Base-by-base conservation (phyloP, 2,797 vertebrate species). In the Scarus forsteni region DNA sequence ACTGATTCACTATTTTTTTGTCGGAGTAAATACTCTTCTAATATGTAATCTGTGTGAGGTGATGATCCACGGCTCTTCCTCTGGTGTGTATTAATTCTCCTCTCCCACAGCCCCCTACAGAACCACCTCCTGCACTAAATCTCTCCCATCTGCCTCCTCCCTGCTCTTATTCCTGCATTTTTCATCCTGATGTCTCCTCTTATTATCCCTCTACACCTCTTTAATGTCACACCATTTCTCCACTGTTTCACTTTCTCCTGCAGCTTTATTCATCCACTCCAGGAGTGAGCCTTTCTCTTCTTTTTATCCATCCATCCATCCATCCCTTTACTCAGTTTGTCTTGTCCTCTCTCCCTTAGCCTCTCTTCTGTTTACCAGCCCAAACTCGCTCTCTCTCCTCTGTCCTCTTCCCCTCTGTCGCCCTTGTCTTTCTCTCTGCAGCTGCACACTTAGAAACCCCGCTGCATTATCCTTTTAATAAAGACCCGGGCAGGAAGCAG, bases 401-500 rank as follows among this genome's bases (percentile, higher is more conserved):
- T 19, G 42, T 69, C 75, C 66, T 77, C 61, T 49, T 44, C 53
- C 52, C 43, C 45, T 46, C 19, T 78, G 59, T 83, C 43, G 13
- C 81, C 73, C 81, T 85, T 79, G 87, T 89, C 80, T 89, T 83
- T 91, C 84, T 91, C 81, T 81, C 68, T 89, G 90, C 92, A 93
- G 92, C 90, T 93, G 92, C 92, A 93, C 91, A 93, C 92, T 94
- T 93, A 92, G 91, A 92, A 90, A 91, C 85, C 88, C 82, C 85
- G 80, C 87, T 87, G 88, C 90, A 93, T 94, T 94, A 90, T 92
- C 83, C 85, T 87, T 85, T 89, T 87, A 93, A 93, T 93, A 93
- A 93, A 92, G 89, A 88, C 83, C 85, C 60, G 81, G 79, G 82
- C 90, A 92, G 90, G 85, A 91, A 90, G 89, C 86, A 91, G 75